A percentile compares a stretch with the other conserved stretches of the same genome.
Conservation (phyloP, 2,797 vertebrate species). For the Oceanodroma leucorhoa region DNA sequence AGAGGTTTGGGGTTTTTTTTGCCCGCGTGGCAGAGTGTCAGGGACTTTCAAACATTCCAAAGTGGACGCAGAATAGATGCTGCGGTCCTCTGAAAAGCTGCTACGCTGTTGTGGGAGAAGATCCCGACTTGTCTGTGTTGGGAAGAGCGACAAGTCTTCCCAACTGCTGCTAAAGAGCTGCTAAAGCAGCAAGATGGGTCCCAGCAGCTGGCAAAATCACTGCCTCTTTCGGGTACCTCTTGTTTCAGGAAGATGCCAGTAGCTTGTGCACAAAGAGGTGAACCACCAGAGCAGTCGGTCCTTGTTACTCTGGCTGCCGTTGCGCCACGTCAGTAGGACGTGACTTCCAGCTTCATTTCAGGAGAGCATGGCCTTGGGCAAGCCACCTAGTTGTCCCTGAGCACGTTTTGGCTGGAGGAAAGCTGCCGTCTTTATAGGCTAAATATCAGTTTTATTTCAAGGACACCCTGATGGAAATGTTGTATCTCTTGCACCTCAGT, state of each 20-base stretch:
- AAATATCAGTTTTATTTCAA: background rate
- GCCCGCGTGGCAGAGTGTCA: background rate
- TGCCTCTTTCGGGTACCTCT: background rate
- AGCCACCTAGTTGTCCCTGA: background rate
- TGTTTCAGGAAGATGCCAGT: background rate
- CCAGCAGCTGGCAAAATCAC: background rate
- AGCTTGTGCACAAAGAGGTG: background rate
- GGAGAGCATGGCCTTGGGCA: background rate
- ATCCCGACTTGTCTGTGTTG: background rate
- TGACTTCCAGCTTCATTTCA: background rate
- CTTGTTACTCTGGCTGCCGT: background rate
- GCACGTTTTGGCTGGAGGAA: background rate
- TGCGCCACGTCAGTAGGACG: accelerated
- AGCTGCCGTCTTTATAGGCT: background rate
- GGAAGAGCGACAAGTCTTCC: background rate
- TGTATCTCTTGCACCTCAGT: accelerated
- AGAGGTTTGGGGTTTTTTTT: background rate
- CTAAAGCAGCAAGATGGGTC: background rate
- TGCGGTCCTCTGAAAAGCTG: background rate
- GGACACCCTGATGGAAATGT: background rate
- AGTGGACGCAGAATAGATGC: background rate
- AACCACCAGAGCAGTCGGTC: background rate
- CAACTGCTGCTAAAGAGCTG: no score
- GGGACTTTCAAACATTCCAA: background rate
- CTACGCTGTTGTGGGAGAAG: accelerated